A percentile compares a stretch with the other conserved stretches of the same genome.
phyloP scores from a whole-genome alignment of 2,888 invertebrate species.

The Drosophila recens region DNA sequence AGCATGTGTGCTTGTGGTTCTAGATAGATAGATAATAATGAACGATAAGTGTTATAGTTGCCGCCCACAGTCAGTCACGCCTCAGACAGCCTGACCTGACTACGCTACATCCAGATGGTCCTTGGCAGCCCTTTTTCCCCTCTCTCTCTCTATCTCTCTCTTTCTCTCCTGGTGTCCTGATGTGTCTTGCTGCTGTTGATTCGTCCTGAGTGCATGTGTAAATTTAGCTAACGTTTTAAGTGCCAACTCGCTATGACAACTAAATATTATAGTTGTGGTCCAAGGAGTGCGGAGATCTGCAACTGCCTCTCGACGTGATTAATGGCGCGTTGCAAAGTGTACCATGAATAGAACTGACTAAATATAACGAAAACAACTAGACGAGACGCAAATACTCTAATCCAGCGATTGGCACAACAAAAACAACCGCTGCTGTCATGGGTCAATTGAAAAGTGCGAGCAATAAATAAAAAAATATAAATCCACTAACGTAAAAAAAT shows the following conservation, averaged over 20 bases:
- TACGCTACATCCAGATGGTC: conserved; percentile 16
- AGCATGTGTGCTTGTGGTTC: conserved; percentile 12
- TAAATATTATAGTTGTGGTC: conserved; percentile 50
- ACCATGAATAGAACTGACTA: conserved; percentile 10
- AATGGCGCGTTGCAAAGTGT: conserved; percentile 54
- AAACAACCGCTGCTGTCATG: not conserved
- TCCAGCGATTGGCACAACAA: not conserved
- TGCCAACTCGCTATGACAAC: conserved; percentile 75
- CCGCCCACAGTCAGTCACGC: conserved; percentile 52
- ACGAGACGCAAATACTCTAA: conserved; percentile 19
- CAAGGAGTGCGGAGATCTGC: not conserved
- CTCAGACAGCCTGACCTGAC: conserved; percentile 9
- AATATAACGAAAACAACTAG: not conserved
- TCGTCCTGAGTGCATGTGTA: conserved; percentile 75
- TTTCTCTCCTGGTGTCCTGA: conserved; percentile 9
- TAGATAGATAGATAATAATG: conserved; percentile 71
- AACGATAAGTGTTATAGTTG: conserved; percentile 78
- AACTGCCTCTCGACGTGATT: conserved; percentile 55
- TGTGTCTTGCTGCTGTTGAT: conserved; percentile 49
- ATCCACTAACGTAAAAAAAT: too few species aligned
- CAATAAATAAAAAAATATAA: too few species aligned
- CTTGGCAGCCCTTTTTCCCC: conserved; percentile 15
- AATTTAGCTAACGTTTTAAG: conserved; percentile 79
- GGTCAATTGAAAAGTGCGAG: too few species aligned
- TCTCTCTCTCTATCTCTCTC: conserved; percentile 24